Evolutionary conservation across 1,140 invertebrate species (phyloP), one percentile per base, ranked within the genome.

Genomic region (Trypoxylus dichotomus): DNA sequence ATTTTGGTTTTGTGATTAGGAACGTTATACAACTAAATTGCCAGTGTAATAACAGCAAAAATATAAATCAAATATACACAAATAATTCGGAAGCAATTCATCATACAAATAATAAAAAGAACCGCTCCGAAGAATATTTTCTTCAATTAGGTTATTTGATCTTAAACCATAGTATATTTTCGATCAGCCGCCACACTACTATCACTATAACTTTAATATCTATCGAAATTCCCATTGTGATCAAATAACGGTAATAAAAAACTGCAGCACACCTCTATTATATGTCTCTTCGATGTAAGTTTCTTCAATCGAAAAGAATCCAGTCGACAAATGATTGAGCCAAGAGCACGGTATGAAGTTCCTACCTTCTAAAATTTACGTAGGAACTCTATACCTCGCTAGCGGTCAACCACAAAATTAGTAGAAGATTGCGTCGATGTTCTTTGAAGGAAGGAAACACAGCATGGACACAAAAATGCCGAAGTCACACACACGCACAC

Each of bases 331-430:
- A 2, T 75, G 74, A 75, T 75, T 83, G 82, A 86, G 83, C 85
- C 85, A 86, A 86, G 85, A 86, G 85, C 85, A 86, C 85, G 85
- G 85, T 86, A 86, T 86, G 85, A 86, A 86, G 85, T 86, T 86
- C 85, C 85, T 86, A 86, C 85, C 81, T 76, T 78, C 73, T 81
- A 79, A 83, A 83, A 82, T 77, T 82, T 80, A 86, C 85, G 85
- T 86, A 86, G 85, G 85, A 86, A 86, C 85, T 86, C 85, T 86
- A 86, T 86, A 86, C 85, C 85, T 86, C 85, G 85, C 85, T 86
- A 86, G 84, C 85, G 85, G 85, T 86, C 83, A 84, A 84, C 84
- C 84, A 84, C 75, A 80, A 47, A 75, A 68, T 68, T 68, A 68
- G 60, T 68, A 29, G 60, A 27, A 68, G 60, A 68, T 68, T 68